These are phyloP conservation scores for Papilio xuthus DNA, from an alignment of 1,140 invertebrate genomes.

Conservation along the genomic window DNA sequence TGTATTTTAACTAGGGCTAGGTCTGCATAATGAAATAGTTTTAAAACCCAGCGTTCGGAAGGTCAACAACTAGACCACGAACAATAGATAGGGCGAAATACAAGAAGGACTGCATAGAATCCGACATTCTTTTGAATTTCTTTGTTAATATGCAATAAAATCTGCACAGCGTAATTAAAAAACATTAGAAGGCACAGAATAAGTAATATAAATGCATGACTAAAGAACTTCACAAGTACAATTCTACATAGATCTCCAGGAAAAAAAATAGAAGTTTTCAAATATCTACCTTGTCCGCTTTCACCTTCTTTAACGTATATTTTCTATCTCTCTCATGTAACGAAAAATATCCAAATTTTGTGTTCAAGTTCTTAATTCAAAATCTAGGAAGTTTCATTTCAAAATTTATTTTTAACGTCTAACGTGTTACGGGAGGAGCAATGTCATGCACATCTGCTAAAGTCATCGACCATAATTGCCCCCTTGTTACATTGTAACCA, in stretches of 20 bases:
- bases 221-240: too few species aligned
- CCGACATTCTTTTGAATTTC: conserved; percentile 4
- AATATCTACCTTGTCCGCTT: background rate
- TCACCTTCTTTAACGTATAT: background rate
- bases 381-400: background rate
- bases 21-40: conserved; percentile 24
- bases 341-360: background rate
- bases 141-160: conserved; percentile 7
- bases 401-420: conserved; percentile 20
- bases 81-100: conserved; percentile 10
- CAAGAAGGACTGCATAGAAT: background rate
- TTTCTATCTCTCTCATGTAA: background rate
- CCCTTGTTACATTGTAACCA: conserved; percentile 33
- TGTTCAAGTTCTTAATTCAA: background rate
- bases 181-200: too few species aligned
- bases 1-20: conserved; percentile 37
- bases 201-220: too few species aligned
- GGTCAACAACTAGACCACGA: conserved; percentile 20
- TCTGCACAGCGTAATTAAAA: background rate
- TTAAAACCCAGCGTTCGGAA: conserved; percentile 9
- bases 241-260: too few species aligned
- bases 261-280: too few species aligned
- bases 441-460: conserved; percentile 16
- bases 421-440: conserved; percentile 15
- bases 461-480: conserved; percentile 35